These are phyloP conservation scores for Crossaster papposus DNA, from an alignment of 53 echinoderm and acorn worm genomes.

Conservation along the genomic window DNA sequence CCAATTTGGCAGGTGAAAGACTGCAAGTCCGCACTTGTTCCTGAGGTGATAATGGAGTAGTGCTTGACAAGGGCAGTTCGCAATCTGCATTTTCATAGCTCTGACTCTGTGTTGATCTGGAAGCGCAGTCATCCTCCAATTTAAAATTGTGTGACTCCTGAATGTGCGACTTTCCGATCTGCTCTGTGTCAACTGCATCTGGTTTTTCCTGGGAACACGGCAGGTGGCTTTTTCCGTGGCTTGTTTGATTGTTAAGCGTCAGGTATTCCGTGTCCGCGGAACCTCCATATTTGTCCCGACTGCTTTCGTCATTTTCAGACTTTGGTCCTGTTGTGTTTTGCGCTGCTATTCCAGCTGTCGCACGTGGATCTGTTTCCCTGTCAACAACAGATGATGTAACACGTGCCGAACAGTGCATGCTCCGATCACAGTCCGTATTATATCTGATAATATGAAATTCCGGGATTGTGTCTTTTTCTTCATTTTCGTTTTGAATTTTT, in stretches of 20 bases:
- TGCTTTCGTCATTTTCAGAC: slow-evolving; percentile 34
- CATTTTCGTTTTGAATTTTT: neutral
- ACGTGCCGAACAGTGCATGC: neutral
- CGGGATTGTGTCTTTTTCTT: too few species aligned
- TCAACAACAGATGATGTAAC: slow-evolving; percentile 44
- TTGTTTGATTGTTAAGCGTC: neutral
- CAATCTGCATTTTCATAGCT: neutral
- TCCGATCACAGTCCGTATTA: neutral
- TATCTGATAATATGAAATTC: neutral
- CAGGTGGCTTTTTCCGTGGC: neutral
- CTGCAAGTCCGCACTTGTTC: neutral
- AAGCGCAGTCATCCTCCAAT: neutral
- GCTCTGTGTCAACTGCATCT: neutral
- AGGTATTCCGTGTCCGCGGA: neutral
- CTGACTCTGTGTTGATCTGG: neutral
- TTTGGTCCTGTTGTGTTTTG: neutral
- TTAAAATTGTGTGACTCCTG: neutral
- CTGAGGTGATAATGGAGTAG: neutral
- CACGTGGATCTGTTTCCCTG: neutral
- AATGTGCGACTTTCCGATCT: neutral
- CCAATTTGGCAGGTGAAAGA: neutral
- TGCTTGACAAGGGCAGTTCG: neutral
- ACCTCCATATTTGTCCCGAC: neutral
- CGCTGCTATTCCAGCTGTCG: neutral
- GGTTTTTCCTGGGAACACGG: neutral